phyloP scores from a whole-genome alignment of 1,140 invertebrate species.

The Drosophila pandora region DNA sequence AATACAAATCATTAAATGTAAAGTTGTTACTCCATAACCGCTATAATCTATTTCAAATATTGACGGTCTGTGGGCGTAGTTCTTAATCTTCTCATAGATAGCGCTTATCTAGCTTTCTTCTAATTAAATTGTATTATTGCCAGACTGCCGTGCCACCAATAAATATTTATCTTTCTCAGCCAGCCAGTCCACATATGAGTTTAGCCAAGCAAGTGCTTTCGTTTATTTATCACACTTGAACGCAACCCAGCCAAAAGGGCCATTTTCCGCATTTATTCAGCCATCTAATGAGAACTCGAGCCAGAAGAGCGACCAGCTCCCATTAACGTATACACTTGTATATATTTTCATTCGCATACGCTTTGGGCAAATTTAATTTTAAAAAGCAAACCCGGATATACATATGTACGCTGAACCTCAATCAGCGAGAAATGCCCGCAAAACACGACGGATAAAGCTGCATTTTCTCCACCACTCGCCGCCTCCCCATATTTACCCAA shows the following conservation, averaged over 20 bases:
- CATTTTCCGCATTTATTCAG: slow-evolving; percentile 54
- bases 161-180: slow-evolving; percentile 27
- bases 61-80: not conserved
- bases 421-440: slow-evolving; percentile 57
- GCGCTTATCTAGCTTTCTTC: slow-evolving; percentile 3
- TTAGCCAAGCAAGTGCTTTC: slow-evolving; percentile 19
- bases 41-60: not conserved
- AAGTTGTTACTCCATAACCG: not conserved
- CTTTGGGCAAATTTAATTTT: slow-evolving; percentile 71
- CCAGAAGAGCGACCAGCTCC: not conserved
- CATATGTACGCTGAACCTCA: slow-evolving; percentile 43
- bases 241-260: not conserved
- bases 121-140: slow-evolving; percentile 16
- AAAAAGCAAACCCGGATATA: slow-evolving; percentile 59
- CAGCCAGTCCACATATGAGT: not conserved
- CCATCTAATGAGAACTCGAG: slow-evolving; percentile 13
- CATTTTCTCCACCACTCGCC: not conserved
- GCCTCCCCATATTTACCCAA: not conserved
- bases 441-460: slow-evolving; percentile 18
- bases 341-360: slow-evolving; percentile 5
- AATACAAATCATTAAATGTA: not conserved
- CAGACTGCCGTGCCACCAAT: not conserved
- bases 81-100: slow-evolving; percentile 11
- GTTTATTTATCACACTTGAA: slow-evolving; percentile 64
- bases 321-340: not conserved